Percentiles rank a stretch among this genome's conserved stretches.
phyloP scores from a whole-genome alignment of 2,113 vertebrate genomes.

The Azemiops feae region DNA sequence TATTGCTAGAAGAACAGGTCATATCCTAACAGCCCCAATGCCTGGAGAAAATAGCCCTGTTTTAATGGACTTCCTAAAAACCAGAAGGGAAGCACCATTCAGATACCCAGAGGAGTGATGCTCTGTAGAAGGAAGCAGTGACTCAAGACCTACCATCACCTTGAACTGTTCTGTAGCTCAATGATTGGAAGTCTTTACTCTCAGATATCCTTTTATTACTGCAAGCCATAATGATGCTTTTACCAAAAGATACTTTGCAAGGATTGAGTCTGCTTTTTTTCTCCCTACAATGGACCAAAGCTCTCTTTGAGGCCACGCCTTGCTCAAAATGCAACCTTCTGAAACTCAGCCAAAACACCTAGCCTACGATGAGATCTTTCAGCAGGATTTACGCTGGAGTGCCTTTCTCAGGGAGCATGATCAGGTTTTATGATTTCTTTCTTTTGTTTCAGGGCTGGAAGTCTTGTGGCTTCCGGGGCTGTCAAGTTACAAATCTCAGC shows the following conservation, averaged over 20 bases:
- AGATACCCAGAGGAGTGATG: background rate
- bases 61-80: background rate
- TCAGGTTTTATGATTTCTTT: conserved; percentile 8
- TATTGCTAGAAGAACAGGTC: background rate
- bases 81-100: background rate
- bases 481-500: background rate
- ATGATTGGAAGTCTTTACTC: background rate
- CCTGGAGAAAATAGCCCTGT: background rate
- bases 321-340: conserved; percentile 61
- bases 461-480: background rate
- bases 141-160: background rate
- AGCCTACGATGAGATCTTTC: conserved; percentile 53
- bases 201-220: background rate
- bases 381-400: conserved; percentile 17
- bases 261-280: conserved; percentile 17
- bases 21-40: background rate
- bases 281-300: conserved; percentile 36
- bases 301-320: conserved; percentile 32
- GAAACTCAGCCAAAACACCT: conserved; percentile 38
- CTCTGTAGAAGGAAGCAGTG: background rate
- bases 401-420: conserved; percentile 27
- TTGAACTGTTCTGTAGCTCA: background rate
- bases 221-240: conserved; percentile 36
- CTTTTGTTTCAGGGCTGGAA: background rate
- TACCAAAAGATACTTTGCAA: background rate